Base-by-base conservation (phyloP, 1,140 invertebrate species). In the Tetragnatha versicolor region DNA sequence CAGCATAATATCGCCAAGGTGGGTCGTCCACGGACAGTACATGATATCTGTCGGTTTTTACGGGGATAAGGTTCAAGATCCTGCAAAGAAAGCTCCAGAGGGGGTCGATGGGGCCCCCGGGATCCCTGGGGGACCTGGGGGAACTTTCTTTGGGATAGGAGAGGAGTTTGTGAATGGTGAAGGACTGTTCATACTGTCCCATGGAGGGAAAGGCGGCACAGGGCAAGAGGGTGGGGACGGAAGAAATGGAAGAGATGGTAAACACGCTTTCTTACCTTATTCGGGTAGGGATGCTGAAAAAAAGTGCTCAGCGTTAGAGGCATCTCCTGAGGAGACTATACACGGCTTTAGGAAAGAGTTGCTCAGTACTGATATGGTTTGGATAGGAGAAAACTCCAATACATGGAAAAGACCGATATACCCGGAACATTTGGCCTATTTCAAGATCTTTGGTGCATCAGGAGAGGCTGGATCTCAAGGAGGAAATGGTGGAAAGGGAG, bases 401-500 rank as follows among this genome's bases (percentile, higher is more conserved):
- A n/a, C 10, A 10, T n/a, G 1, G n/a, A 3, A 45, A 45, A 14
- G 10, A 45, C 12, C 22, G 49, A 9, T n/a, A 20, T 10, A 20
- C 12, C 20, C 25, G 7, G 10, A 20, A 20, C 49, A 25, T 25
- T 17, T n/a, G 49, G 25, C 2, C 22, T 20, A 20, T n/a, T 58
- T n/a, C 14, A 37, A 47, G 25, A n/a, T 68, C 0, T 47, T 1
- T n/a, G 27, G 27, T 7, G 7, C 10, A 5, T 10, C 9, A 4
- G 42, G 63, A 1, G n/a, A 3, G 5, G 22, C 4, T 14, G 63
- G 63, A 7, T 14, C 22, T 1, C 17, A 31, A 7, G 63, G 63
- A n/a, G 63, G 63, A n/a, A 33, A 49, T 22, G 63, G 63, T 29
- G 63, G 63, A 49, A 47, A 66, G n/a, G 63, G 25, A 20, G 63